A percentile compares a stretch with the other conserved stretches of the same genome.
Evolutionary conservation across 1,140 invertebrate genomes (phyloP).

Genomic region (Drosophila dunni): DNA sequence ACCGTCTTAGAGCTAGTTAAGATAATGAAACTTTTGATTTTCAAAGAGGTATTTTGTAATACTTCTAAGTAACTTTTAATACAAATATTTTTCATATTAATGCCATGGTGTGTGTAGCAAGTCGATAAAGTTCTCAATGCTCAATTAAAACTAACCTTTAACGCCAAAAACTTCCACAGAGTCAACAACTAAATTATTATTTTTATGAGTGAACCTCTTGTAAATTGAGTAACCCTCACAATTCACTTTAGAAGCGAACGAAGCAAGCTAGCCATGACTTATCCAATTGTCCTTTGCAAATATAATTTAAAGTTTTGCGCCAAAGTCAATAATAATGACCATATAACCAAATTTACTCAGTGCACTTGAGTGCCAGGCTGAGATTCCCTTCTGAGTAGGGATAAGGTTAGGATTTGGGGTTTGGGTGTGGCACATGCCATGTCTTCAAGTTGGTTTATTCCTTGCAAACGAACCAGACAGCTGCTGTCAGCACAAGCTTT

Average conservation of each 20-base stretch:
- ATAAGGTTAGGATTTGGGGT: not conserved
- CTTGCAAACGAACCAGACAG: constrained; percentile 57
- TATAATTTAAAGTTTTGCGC: constrained; percentile 77
- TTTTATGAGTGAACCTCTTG: constrained; percentile 19
- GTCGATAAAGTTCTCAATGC: constrained; percentile 2
- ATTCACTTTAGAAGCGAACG: not conserved
- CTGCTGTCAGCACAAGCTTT: constrained; percentile 54
- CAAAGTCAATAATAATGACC: constrained; percentile 80
- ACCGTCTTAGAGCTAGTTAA: too few species aligned
- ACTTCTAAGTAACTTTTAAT: not conserved
- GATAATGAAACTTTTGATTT: too few species aligned
- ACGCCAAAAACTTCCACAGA: not conserved
- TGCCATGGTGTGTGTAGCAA: not conserved
- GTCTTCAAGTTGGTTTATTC: constrained; percentile 23
- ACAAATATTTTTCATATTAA: not conserved
- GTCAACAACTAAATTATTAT: constrained; percentile 15
- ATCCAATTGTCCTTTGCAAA: constrained; percentile 75
- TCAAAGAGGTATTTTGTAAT: too few species aligned
- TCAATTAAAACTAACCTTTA: not conserved
- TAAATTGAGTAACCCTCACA: constrained; percentile 20
- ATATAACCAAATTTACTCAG: constrained; percentile 76
- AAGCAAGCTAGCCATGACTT: constrained; percentile 45
- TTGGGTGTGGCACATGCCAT: constrained; percentile 1
- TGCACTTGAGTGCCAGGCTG: constrained; percentile 47
- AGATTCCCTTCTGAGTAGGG: constrained; percentile 9